phyloP scores from a whole-genome alignment of 2,113 vertebrate genomes.

The Sapajus apella region DNA sequence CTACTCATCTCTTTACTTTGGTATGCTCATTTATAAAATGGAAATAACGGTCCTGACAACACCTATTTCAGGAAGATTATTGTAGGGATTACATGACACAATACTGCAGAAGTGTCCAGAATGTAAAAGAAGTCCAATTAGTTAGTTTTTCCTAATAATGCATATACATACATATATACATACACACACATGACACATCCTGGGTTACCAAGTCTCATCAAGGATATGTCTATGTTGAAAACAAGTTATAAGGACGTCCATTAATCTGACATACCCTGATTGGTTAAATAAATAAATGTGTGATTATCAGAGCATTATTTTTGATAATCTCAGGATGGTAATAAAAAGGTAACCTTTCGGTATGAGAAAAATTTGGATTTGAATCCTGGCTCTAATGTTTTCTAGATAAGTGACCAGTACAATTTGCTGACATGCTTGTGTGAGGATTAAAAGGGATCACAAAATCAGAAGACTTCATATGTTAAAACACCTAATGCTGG shows the following conservation, averaged over 20 bases:
- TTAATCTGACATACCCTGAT: background rate
- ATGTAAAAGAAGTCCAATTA: constrained; percentile 5
- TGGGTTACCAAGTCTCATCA: background rate
- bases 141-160: constrained; percentile 2
- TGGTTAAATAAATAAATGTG: constrained; percentile 15
- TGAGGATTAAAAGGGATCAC: constrained; percentile 1
- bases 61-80: background rate
- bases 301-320: background rate
- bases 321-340: constrained; percentile 36
- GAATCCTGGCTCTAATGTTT: background rate
- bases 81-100: background rate
- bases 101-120: background rate
- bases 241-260: constrained; percentile 5
- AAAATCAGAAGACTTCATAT: background rate
- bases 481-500: constrained; percentile 17
- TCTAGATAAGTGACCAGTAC: background rate
- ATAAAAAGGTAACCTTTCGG: constrained; percentile 33
- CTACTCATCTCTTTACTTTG: background rate
- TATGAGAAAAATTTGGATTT: constrained; percentile 23
- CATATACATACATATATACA: background rate
- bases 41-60: background rate
- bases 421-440: background rate
- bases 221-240: constrained; percentile 32
- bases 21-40: constrained; percentile 1
- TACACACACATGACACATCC: background rate